Evolutionary conservation across 2,797 vertebrate species (phyloP), one percentile per base, ranked within the genome.

Genomic region (Melanotaenia trifasciata): DNA sequence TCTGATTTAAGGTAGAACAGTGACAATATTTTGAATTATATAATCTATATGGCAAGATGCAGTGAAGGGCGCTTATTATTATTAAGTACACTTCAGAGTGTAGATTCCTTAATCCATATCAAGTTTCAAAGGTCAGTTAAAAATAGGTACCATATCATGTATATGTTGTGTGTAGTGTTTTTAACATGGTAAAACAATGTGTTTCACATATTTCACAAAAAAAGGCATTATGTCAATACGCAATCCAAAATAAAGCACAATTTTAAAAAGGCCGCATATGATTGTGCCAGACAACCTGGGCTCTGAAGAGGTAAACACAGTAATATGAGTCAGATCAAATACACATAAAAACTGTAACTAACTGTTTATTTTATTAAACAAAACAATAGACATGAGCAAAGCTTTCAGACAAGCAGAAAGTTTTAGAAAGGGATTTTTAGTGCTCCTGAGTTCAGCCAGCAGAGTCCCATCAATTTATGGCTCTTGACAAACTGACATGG

Each of bases 11-110:
- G 67, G 67, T 73, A 64, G 22, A 64, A 59, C 76, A 69, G 60
- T 72, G 72, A 60, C 47, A 75, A 89, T 86, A 75, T 89, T 78
- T 87, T 53, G 40, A 79, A 81, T 85, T 22, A 70, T 67, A 71
- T 59, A 45, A 72, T 76, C 43, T 71, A 54, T 64, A 73, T 58
- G 35, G 56, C 14, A 58, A 74, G 32, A 66, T 61, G 40, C 18
- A 24, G 24, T 67, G 4, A 67, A 45, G 22, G 45, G 12, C 51
- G 5, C 32, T 40, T 63, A 65, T 32, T 5, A 64, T 47, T 43
- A 60, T 28, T n/a, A 57, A 67, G 24, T 63, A 14, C 30, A 45
- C 43, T 3, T 59, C 67, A 64, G 14, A 58, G 26, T 28, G 60
- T 45, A 32, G 12, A 54, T 22, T 50, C 47, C 20, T 14, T 43